Evolutionary conservation across 2,113 vertebrate species (phyloP), one percentile per base, ranked within the genome.

Genomic region (Leuciscus idus): DNA sequence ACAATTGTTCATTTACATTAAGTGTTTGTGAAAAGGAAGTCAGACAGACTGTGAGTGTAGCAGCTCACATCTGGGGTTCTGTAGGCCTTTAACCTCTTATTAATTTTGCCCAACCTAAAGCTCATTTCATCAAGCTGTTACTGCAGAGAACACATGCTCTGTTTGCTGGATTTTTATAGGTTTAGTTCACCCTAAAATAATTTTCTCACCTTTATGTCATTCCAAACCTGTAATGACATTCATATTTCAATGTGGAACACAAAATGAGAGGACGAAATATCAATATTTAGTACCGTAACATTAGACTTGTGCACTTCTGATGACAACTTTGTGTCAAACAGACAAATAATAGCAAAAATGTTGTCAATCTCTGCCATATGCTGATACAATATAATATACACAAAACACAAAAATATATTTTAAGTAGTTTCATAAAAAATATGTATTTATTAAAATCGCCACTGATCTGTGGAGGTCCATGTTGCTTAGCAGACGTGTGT

Each of bases 1-100:
- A 91, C 92, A 90, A 94, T 95, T 94, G 93, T 93, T 93, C 91
- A 86, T 92, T 92, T 92, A 84, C 88, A 90, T 90, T 83, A 85
- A 77, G 86, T 90, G 85, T 86, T 86, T 86, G 84, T 81, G 57
- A 66, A 79, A 83, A 88, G 90, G 84, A 89, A 92, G 82, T 93
- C 91, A 92, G 92, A 88, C 86, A 82, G 88, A 94, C 92, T 70
- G 62, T 50, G 68, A 50, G 87, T 72, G 26, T 46, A 57, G 21
- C 4, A 43, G 78, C 76, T 70, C 83, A 83, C 88, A 87, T 89
- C 85, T 89, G 88, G 88, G 82, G n/a, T 28, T 23, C 61, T 75
- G 57, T 46, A 85, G 70, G 64, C 52, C n/a, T 59, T 70, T 70
- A 83, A 85, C 64, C 66, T 48, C 43, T n/a, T 30, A 87, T 87